Conservation (phyloP, 2,113 vertebrate genomes). For the Tachysurus vachellii region DNA sequence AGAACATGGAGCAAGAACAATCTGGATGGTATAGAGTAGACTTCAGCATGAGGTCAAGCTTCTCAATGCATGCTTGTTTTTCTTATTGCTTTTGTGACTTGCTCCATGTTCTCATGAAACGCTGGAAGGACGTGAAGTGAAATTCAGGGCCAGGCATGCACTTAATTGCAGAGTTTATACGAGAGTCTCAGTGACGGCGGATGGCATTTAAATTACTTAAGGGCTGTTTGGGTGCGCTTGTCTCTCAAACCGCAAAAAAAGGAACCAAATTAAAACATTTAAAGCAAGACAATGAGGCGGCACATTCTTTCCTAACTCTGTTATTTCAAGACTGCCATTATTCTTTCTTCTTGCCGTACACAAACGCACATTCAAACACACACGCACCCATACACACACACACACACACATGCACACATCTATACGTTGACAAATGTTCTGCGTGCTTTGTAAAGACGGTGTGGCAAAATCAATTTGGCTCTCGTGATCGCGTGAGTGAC, state of each 20-base stretch:
- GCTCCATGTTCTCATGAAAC: neutral
- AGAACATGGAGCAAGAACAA: no score
- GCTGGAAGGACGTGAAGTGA: constrained; percentile 23
- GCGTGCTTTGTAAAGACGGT: constrained; percentile 57
- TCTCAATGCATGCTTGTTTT: neutral
- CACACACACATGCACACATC: neutral
- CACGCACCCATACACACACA: no score
- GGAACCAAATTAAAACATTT: constrained; percentile 39
- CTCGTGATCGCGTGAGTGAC: constrained; percentile 45
- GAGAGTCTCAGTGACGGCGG: constrained; percentile 41
- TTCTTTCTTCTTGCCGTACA: constrained; percentile 38
- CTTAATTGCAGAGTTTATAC: constrained; percentile 52
- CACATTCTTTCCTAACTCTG: constrained; percentile 36
- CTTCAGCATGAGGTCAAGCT: no score
- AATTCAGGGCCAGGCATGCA: constrained; percentile 13
- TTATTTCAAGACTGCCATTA: constrained; percentile 36
- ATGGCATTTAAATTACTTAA: constrained; percentile 54
- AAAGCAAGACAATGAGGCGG: constrained; percentile 44
- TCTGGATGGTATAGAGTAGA: no score
- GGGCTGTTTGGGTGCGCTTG: constrained; percentile 40
- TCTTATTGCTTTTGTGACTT: neutral
- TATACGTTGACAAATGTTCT: constrained; percentile 62
- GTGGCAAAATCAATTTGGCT: constrained; percentile 64
- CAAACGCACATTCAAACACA: constrained; percentile 25
- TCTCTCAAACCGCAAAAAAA: constrained; percentile 39